Conservation (phyloP, 2,113 vertebrate genomes). For the Aphyosemion australe region DNA sequence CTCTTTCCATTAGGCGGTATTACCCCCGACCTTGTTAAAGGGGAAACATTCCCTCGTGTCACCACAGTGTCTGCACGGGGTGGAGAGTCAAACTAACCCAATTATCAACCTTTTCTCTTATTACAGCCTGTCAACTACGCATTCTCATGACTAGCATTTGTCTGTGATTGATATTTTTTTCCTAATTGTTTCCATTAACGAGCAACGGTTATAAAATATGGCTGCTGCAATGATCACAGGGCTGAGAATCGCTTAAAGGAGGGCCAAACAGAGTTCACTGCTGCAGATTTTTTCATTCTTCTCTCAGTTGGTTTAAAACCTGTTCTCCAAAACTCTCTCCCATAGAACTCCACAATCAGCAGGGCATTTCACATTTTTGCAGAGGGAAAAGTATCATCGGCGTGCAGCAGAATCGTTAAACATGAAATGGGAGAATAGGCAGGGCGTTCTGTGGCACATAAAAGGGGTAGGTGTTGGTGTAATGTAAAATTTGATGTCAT, state of each 20-base stretch:
- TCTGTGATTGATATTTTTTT: slow-evolving; percentile 29
- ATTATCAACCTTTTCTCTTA: slow-evolving; percentile 52
- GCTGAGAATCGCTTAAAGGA: slow-evolving; percentile 4
- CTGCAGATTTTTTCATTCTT: not conserved
- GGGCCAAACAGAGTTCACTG: slow-evolving; percentile 7
- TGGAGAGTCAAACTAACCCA: slow-evolving; percentile 49
- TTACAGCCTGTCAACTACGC: slow-evolving; percentile 56
- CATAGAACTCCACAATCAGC: slow-evolving; percentile 2
- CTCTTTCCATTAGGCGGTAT: slow-evolving; percentile 58
- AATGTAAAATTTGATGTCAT: slow-evolving; percentile 50
- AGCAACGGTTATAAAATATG: slow-evolving; percentile 6
- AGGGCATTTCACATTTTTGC: no score
- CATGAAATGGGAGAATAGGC: slow-evolving; percentile 9
- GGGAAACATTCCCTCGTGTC: slow-evolving; percentile 70
- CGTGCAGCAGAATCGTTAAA: slow-evolving; percentile 3
- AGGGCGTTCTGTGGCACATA: slow-evolving; percentile 16
- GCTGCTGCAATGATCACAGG: slow-evolving; percentile 30
- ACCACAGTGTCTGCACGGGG: slow-evolving; percentile 66
- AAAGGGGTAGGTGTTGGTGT: slow-evolving; percentile 41
- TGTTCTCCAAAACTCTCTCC: not conserved
- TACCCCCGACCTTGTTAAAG: slow-evolving; percentile 65
- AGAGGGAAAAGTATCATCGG: not conserved
- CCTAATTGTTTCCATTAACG: slow-evolving; percentile 31
- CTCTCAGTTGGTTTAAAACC: no score
- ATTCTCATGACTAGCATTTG: slow-evolving; percentile 14